phyloP scores from a whole-genome alignment of 1,140 invertebrate genomes.

The Meloidogyne exigua region DNA sequence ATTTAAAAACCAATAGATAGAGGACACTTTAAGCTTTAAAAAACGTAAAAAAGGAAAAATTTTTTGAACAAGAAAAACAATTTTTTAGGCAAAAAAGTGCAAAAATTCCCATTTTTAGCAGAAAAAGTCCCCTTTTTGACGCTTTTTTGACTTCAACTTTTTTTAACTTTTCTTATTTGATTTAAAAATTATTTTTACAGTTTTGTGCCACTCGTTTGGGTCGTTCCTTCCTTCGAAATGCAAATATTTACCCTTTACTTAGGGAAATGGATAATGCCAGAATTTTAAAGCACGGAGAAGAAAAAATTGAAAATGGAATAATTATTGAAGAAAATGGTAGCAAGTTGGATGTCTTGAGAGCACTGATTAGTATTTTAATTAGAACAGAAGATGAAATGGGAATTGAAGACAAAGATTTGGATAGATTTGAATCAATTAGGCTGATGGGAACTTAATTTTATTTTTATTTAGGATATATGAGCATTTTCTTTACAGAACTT shows the following conservation, averaged over 20 bases:
- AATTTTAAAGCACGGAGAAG: constrained; percentile 6
- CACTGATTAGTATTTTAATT: constrained; percentile 38
- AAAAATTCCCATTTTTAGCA: not conserved
- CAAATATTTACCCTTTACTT: constrained; percentile 36
- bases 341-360: constrained; percentile 18
- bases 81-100: too few species aligned
- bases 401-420: constrained; percentile 5
- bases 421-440: constrained; percentile 21
- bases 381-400: constrained; percentile 41
- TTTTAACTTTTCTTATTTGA: not conserved
- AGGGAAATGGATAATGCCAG: constrained; percentile 40
- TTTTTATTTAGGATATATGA: not conserved
- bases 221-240: constrained; percentile 25
- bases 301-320: not conserved
- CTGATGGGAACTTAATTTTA: not conserved
- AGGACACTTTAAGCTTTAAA: not conserved
- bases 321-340: constrained; percentile 18
- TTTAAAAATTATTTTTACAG: constrained; percentile 21
- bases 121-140: too few species aligned
- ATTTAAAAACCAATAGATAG: not conserved
- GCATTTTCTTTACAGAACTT: not conserved
- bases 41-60: not conserved
- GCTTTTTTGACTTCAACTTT: not conserved
- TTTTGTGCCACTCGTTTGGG: constrained; percentile 39
- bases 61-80: too few species aligned